Base-by-base conservation (phyloP, 2,113 vertebrate genomes). In the Geococcyx californianus region DNA sequence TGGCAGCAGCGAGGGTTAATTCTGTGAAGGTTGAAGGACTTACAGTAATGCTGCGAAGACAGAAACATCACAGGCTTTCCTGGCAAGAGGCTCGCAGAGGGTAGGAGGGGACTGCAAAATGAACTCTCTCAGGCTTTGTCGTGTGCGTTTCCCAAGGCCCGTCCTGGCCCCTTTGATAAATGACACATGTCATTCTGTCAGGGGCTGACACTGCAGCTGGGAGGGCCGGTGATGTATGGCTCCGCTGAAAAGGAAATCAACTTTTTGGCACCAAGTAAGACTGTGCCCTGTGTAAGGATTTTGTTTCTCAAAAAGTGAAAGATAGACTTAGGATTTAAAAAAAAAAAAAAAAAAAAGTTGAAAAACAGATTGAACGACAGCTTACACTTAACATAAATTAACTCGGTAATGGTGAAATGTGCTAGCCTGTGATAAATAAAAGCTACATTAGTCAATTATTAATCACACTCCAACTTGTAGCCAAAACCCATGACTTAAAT, bases 181-280 rank as follows among this genome's bases (percentile, higher is more conserved):
- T 99, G 99, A 99, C 99, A 99, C 99, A 99, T 99, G 99, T 99
- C 99, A 99, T 99, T 99, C 99, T 99, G 99, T 99, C 99, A 99
- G 98, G 97, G 98, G 98, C 98, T 99, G 99, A 99, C 99, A 99
- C 98, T 98, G 99, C 99, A 99, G 99, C 99, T 99, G 99, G 99
- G 99, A 99, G 99, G 99, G 98, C 99, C 64, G 92, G 98, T 99
- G 99, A 99, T 99, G 98, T 98, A 99, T 99, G 98, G 98, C 98
- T 98, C 98, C 93, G 97, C 98, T 99, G 99, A 98, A 99, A 99
- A 99, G 99, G 99, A 99, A 99, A 99, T 99, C 99, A 99, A 99
- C 99, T 99, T 99, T 99, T 99, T 99, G 99, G 99, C 99, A 99
- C 98, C 96, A 92, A 98, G 97, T 94, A 98, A 98, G 98, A 98